Base-by-base conservation (phyloP, 2,797 vertebrate genomes). In the Argentina silus region DNA sequence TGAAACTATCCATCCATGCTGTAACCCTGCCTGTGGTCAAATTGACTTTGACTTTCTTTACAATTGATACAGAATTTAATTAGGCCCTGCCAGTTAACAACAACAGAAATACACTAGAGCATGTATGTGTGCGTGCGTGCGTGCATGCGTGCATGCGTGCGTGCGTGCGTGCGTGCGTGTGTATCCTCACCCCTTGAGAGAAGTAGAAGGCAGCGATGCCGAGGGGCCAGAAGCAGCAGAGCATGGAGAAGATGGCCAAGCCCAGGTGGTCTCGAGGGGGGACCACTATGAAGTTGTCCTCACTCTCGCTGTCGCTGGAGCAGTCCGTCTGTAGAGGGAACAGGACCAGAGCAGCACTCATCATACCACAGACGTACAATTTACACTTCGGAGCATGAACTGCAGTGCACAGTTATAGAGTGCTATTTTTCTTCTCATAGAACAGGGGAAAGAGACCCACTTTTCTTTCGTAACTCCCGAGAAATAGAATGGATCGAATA, bases 171-270 rank as follows among this genome's bases (percentile, higher is more conserved):
- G 43, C 21, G 10, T n/a, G 23, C 21, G 55, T 15, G 66, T 14
- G 59, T 45, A 51, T 75, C 44, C 90, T 86, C 90, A 98, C 97
- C 97, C 96, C 96, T 88, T 98, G 97, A 80, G 97, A 98, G 93
- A 98, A 98, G 91, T 98, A 98, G 94, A 98, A 98, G 59, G 97
- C 97, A 57, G 96, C 97, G 8, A 98, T 98, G 72, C 97, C 97
- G 90, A 98, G 91, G 44, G 97, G 97, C 97, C 97, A 98, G 93
- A 98, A 98, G 85, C 97, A 98, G 87, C 97, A 98, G 78, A 98
- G 94, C 97, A 98, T 98, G 86, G 97, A 98, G 93, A 98, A 98
- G 86, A 98, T 97, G 55, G 96, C 96, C 86, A 98, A 91, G 47
- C 97, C 97, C 81, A 98, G 93, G 91, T 98, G 96, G 88, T 98